These are phyloP conservation scores for Dicerorhinus sumatrensis DNA, from an alignment of 2,113 vertebrate genomes.

Conservation along the genomic window DNA sequence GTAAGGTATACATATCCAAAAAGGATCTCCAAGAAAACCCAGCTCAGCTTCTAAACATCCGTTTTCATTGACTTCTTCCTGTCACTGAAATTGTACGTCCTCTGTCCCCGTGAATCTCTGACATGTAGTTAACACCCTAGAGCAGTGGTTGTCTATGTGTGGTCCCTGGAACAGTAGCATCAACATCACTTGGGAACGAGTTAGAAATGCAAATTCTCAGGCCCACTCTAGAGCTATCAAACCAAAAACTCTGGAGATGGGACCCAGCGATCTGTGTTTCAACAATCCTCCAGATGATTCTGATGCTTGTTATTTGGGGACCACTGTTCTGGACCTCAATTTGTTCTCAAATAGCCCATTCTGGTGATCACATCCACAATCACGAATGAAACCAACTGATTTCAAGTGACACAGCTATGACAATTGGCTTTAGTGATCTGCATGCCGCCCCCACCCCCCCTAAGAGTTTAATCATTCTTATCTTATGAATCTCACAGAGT, in stretches of 20 bases:
- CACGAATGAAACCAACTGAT: background rate
- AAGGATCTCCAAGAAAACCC: background rate
- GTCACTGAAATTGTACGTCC: background rate
- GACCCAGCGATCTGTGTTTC: no score
- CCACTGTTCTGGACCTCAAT: background rate
- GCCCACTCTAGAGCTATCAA: background rate
- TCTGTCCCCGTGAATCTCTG: background rate
- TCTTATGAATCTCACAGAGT: background rate
- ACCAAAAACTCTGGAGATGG: background rate
- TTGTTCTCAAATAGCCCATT: background rate
- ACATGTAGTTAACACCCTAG: background rate
- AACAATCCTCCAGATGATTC: background rate
- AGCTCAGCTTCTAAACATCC: background rate
- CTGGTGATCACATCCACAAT: background rate
- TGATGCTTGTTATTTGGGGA: background rate
- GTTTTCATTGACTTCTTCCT: background rate
- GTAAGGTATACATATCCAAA: background rate
- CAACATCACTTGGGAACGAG: background rate
- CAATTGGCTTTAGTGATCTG: background rate
- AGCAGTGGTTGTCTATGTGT: background rate
- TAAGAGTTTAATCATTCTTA: background rate
- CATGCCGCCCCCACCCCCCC: background rate
- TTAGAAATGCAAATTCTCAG: background rate
- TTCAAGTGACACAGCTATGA: background rate
- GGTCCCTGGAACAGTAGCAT: background rate